Conservation (phyloP, 2,113 vertebrate species). For the Potamarius usumacintae region DNA sequence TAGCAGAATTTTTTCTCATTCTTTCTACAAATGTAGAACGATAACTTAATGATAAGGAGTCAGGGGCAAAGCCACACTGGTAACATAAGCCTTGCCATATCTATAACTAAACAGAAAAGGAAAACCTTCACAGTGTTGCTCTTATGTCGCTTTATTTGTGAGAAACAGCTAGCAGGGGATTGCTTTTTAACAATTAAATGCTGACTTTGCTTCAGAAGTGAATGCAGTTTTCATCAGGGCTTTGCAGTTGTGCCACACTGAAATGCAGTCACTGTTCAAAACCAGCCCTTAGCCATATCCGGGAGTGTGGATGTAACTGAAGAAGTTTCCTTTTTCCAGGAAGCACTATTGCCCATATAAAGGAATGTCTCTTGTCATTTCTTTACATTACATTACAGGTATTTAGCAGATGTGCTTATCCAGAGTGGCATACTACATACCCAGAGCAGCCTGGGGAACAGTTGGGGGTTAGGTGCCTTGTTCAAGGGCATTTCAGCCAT, state of each 20-base stretch:
- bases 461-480: too few relatives aligned
- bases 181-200: neutral
- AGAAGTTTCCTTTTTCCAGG: neutral
- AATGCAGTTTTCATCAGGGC: neutral
- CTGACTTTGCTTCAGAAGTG: neutral
- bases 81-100: neutral
- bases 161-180: neutral
- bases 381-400: too few relatives aligned
- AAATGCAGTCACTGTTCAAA: neutral
- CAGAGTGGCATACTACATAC: too few relatives aligned
- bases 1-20: neutral
- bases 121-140: neutral
- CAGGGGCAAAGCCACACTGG: neutral
- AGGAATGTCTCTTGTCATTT: neutral
- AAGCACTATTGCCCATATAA: neutral
- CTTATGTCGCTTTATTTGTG: neutral
- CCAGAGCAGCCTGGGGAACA: too few relatives aligned
- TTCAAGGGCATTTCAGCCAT: too few relatives aligned
- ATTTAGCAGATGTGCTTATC: too few relatives aligned
- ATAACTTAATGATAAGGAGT: neutral
- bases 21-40: neutral
- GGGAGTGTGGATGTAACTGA: neutral
- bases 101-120: neutral
- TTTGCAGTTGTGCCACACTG: neutral
- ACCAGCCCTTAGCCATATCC: neutral